phyloP scores from a whole-genome alignment of 1,140 invertebrate species.

The Cardiocondyla obscurior region DNA sequence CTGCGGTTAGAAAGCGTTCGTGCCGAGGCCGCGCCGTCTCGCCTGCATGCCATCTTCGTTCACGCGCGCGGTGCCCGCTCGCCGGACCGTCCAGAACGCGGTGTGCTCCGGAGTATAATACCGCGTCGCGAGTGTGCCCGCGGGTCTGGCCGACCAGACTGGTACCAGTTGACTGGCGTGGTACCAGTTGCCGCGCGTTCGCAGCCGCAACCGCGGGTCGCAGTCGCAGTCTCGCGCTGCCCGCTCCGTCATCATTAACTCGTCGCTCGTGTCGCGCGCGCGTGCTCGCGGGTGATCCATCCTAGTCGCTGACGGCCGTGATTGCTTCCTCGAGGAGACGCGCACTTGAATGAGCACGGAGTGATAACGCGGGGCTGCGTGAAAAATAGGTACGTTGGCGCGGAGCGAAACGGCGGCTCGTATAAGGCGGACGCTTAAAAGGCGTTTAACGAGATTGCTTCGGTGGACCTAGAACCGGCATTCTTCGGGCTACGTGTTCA shows the following conservation, averaged over 20 bases:
- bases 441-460: background rate
- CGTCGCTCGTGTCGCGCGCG: background rate
- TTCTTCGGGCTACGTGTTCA: background rate
- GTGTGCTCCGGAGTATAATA: conserved; percentile 32
- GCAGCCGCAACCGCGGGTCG: background rate
- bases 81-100: background rate
- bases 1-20: conserved; percentile 75
- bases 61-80: background rate
- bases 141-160: conserved; percentile 63
- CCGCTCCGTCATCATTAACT: background rate
- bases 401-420: background rate
- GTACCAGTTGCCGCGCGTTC: background rate
- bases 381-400: conserved; percentile 10
- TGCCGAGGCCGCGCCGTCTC: conserved; percentile 23
- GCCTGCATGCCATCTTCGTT: conserved; percentile 54
- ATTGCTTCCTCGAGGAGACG: background rate
- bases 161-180: conserved; percentile 36
- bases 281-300: conserved; percentile 1
- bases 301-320: background rate
- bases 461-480: background rate
- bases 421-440: background rate
- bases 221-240: background rate
- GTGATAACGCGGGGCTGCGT: background rate
- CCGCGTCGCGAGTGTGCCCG: conserved; percentile 57
- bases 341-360: background rate